phyloP scores from a whole-genome alignment of 1,140 invertebrate species.

The Pseudomyrmex flavicornis region DNA sequence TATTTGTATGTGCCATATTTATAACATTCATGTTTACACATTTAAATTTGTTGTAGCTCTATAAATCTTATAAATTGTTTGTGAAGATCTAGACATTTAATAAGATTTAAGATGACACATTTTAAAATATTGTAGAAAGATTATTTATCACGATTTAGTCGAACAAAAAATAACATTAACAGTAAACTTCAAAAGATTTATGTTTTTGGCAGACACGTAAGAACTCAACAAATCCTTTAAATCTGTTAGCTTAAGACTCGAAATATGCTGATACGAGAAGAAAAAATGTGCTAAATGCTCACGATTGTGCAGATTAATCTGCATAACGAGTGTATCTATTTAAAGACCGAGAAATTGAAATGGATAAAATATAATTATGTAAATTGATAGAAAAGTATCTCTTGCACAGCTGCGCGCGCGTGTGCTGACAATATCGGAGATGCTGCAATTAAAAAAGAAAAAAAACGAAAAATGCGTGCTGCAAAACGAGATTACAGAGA shows the following conservation, averaged over 20 bases:
- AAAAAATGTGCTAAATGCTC: neutral
- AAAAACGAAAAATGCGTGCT: neutral
- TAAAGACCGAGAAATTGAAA: neutral
- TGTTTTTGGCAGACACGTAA: neutral
- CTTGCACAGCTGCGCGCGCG: neutral
- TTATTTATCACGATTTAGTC: neutral
- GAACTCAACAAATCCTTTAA: neutral
- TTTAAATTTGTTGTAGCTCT: too few species aligned
- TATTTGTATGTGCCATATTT: too few species aligned
- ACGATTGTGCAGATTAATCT: slow-evolving; percentile 5
- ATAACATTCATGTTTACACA: too few species aligned
- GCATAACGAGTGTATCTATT: neutral
- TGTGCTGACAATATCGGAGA: neutral
- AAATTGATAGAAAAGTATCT: neutral
- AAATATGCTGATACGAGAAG: neutral
- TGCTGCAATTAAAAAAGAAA: neutral
- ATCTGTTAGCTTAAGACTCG: too few species aligned
- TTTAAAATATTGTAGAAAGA: neutral
- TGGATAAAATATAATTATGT: slow-evolving; percentile 8
- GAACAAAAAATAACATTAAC: neutral
- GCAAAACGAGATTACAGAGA: neutral
- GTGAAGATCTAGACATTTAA: neutral
- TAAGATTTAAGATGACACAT: neutral
- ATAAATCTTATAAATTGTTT: too few species aligned
- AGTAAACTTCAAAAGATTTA: neutral